Evolutionary conservation across 2,113 vertebrate genomes (phyloP).

Genomic region (Sturnus vulgaris): DNA sequence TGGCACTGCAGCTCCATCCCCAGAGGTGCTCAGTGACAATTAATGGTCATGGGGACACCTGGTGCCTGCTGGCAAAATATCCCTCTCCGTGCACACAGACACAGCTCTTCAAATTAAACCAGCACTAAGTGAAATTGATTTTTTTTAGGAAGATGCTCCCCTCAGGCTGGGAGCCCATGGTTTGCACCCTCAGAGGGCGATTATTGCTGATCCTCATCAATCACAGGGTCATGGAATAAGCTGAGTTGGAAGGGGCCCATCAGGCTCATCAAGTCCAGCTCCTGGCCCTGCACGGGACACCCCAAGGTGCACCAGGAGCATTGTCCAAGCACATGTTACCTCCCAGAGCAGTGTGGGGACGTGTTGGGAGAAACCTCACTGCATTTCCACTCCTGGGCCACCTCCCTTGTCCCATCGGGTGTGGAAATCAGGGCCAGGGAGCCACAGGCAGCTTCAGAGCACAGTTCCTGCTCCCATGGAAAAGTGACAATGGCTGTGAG

Average conservation of each 20-base stretch:
- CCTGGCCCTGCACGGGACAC: neutral
- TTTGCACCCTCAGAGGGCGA: neutral
- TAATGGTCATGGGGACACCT: neutral
- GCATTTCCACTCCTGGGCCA: neutral
- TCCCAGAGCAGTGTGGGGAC: fast-evolving
- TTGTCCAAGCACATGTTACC: fast-evolving
- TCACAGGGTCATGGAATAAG: neutral
- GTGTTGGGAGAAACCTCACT: neutral
- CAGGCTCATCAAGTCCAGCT: neutral
- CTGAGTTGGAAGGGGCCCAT: neutral
- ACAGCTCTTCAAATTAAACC: neutral
- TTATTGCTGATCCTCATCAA: neutral
- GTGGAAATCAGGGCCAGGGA: neutral
- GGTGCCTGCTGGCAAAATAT: neutral
- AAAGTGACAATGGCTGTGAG: neutral
- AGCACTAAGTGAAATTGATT: neutral
- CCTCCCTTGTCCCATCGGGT: neutral
- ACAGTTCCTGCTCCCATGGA: neutral
- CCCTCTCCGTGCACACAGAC: neutral
- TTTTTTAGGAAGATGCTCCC: neutral
- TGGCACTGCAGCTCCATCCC: neutral
- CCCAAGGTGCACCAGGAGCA: neutral
- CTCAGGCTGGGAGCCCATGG: fast-evolving
- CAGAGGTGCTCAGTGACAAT: neutral
- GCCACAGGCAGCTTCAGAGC: neutral